Percentiles rank a stretch among this genome's conserved stretches.
Evolutionary conservation across 2,797 vertebrate genomes (phyloP).

Genomic region (Paratrypauchen microcephalus): DNA sequence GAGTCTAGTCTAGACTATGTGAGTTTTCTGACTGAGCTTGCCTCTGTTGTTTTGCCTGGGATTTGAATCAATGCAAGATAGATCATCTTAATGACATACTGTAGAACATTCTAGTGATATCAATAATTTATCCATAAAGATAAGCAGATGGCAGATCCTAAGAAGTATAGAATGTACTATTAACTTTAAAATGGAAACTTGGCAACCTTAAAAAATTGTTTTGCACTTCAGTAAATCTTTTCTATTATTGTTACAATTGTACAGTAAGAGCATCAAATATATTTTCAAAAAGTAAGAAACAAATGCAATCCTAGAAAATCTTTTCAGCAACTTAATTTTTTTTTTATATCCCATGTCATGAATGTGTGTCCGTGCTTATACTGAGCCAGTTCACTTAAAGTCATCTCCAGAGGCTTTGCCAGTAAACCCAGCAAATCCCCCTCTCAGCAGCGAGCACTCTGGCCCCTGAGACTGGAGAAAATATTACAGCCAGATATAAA

Average conservation of each 20-base stretch:
- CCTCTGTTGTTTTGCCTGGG: too few relatives aligned
- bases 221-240: too few relatives aligned
- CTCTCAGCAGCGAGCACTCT: neutral
- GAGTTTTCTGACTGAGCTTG: too few relatives aligned
- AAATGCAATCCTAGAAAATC: neutral
- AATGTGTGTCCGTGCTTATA: neutral
- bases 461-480: neutral
- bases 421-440: constrained; percentile 1
- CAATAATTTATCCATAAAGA: too few relatives aligned
- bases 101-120: too few relatives aligned
- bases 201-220: too few relatives aligned
- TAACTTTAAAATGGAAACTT: too few relatives aligned
- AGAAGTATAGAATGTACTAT: too few relatives aligned
- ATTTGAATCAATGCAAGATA: too few relatives aligned
- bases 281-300: neutral
- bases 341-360: neutral
- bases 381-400: constrained; percentile 4
- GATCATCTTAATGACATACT: too few relatives aligned
- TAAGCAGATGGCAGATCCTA: too few relatives aligned
- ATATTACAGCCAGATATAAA: neutral
- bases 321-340: neutral
- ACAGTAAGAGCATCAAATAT: neutral
- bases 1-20: too few relatives aligned
- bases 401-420: constrained; percentile 4
- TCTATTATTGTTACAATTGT: neutral